Evolutionary conservation across 2,797 vertebrate species (phyloP).

Genomic region (Sebastolobus alascanus): DNA sequence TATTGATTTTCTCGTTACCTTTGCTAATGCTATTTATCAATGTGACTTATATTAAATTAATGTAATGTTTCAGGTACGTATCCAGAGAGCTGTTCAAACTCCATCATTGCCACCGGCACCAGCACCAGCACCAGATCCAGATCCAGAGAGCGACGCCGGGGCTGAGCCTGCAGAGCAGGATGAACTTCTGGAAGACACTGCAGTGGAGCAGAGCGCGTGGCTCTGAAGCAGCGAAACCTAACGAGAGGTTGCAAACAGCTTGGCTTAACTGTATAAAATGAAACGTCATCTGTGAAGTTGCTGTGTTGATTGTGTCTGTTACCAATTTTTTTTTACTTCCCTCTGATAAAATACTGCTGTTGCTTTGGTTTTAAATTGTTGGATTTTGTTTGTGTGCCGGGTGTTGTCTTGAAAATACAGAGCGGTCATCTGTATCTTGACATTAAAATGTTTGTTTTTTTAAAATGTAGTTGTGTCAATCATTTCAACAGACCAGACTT

Average conservation of each 20-base stretch:
- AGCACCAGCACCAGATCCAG: not conserved
- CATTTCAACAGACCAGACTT: not conserved
- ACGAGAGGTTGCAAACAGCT: slow-evolving; percentile 17
- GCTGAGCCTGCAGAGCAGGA: slow-evolving; percentile 69
- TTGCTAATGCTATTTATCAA: not conserved
- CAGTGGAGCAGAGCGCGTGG: slow-evolving; percentile 58
- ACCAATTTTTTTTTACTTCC: slow-evolving; percentile 30
- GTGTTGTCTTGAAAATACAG: slow-evolving; percentile 10
- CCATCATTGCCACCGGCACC: not conserved
- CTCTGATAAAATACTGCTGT: slow-evolving; percentile 13
- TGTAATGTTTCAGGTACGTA: slow-evolving; percentile 71
- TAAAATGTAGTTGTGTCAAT: not conserved
- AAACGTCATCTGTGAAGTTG: not conserved
- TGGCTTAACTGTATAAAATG: not conserved
- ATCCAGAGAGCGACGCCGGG: slow-evolving; percentile 2
- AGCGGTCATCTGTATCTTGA: not conserved
- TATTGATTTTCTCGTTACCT: not conserved
- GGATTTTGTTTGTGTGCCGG: not conserved
- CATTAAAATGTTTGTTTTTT: not conserved
- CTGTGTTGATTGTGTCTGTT: not conserved
- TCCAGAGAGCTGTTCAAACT: slow-evolving; percentile 40
- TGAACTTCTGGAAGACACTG: slow-evolving; percentile 70
- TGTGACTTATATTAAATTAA: not conserved
- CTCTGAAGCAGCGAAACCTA: slow-evolving; percentile 60
- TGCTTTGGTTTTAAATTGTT: slow-evolving; percentile 8